Conservation (phyloP, 2,888 invertebrate genomes). For the Leucoptera coffeella region DNA sequence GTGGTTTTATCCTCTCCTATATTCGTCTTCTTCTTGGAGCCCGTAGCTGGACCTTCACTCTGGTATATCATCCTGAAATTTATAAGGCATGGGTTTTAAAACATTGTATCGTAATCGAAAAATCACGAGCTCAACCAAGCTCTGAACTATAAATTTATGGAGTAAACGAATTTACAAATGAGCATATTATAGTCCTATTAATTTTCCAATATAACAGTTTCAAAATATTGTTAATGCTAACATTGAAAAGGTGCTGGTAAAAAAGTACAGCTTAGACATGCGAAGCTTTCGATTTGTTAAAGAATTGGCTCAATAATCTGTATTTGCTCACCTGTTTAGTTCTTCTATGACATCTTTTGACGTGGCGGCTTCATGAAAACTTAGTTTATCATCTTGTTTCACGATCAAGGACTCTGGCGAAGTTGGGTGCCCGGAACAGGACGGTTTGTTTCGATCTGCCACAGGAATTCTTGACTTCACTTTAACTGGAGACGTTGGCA, state of each 20-base stretch:
- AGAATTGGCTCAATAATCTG: too few species aligned
- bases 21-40: constrained; percentile 14
- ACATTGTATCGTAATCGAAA: too few species aligned
- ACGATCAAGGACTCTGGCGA: constrained; percentile 33
- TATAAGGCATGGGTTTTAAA: too few species aligned
- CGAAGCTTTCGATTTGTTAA: too few species aligned
- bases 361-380: constrained; percentile 68
- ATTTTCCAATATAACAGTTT: too few species aligned
- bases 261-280: too few species aligned
- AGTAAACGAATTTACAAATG: too few species aligned
- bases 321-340: constrained; percentile 53
- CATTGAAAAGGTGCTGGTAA: too few species aligned
- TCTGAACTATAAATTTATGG: too few species aligned
- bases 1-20: constrained; percentile 10
- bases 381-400: constrained; percentile 54
- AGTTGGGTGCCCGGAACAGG: constrained; percentile 8
- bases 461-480: constrained; percentile 37
- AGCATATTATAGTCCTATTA: too few species aligned
- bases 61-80: constrained; percentile 38
- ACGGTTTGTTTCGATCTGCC: constrained; percentile 17
- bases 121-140: too few species aligned
- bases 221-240: too few species aligned
- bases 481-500: constrained; percentile 34
- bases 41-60: constrained; percentile 18
- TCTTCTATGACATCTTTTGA: constrained; percentile 74